These are phyloP conservation scores for Phorcus lineatus DNA, from an alignment of 2,888 invertebrate species.

Conservation along the genomic window DNA sequence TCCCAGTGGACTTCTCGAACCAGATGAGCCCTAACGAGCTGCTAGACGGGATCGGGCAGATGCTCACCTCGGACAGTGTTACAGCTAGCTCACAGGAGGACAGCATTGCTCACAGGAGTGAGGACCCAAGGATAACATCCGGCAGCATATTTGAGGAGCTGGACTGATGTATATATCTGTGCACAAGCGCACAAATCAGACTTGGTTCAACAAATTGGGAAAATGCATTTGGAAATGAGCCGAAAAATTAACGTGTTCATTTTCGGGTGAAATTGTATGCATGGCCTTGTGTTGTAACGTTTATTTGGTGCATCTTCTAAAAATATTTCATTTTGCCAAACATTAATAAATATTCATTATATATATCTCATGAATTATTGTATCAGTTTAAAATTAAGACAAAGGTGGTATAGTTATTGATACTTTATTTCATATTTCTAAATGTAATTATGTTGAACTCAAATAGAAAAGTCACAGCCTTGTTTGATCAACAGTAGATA, in stretches of 20 bases:
- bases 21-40: neutral
- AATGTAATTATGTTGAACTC: neutral
- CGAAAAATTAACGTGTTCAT: too few species aligned
- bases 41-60: neutral
- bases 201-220: too few species aligned
- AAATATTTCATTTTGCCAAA: too few species aligned
- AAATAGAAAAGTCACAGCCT: slow-evolving; percentile 20
- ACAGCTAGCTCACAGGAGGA: neutral
- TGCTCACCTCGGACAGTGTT: neutral
- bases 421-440: neutral
- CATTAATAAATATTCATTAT: too few species aligned
- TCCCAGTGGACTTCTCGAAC: neutral
- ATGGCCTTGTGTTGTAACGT: too few species aligned
- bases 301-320: too few species aligned
- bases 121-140: neutral
- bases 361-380: too few species aligned
- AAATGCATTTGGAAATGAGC: too few species aligned
- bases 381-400: too few species aligned
- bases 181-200: too few species aligned
- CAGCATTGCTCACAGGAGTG: neutral
- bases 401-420: neutral
- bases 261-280: too few species aligned
- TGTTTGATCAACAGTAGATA: neutral
- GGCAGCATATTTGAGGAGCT: slow-evolving; percentile 19
- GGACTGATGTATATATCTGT: neutral